These are phyloP conservation scores for Podarcis muralis DNA, from an alignment of 2,113 vertebrate species.

Conservation along the genomic window DNA sequence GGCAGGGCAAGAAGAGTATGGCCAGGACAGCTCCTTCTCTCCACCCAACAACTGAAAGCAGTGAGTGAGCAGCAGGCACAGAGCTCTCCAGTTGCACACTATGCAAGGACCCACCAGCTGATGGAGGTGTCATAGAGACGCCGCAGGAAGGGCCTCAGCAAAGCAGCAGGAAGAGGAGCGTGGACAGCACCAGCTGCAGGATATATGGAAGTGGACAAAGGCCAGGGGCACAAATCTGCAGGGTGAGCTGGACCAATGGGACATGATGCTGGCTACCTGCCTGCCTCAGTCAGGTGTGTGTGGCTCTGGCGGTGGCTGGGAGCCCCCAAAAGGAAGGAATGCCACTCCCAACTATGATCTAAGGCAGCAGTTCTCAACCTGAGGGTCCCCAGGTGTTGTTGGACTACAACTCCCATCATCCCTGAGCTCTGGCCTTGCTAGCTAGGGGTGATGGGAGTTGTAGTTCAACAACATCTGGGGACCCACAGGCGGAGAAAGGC, in stretches of 20 bases:
- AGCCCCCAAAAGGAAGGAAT: background rate
- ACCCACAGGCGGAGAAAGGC: no score
- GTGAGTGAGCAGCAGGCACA: background rate
- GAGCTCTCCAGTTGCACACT: background rate
- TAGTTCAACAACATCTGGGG: no score
- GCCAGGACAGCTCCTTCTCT: background rate
- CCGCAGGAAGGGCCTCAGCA: background rate
- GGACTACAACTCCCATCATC: no score
- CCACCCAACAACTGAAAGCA: no score
- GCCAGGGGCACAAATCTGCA: background rate
- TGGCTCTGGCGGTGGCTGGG: background rate
- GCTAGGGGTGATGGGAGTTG: no score
- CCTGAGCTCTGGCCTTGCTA: no score
- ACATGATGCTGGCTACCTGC: background rate
- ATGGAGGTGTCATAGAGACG: background rate
- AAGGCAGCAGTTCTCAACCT: no score
- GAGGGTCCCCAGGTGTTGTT: no score
- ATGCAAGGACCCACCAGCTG: background rate
- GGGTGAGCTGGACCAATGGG: background rate
- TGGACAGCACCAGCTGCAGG: background rate
- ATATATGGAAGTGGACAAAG: background rate
- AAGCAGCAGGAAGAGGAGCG: background rate
- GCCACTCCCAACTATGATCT: background rate
- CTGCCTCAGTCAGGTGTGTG: background rate
- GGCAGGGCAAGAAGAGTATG: background rate